Evolutionary conservation across 2,113 vertebrate genomes (phyloP), one percentile per base, ranked within the genome.

Genomic region (Rhinopomastus cyanomelas): DNA sequence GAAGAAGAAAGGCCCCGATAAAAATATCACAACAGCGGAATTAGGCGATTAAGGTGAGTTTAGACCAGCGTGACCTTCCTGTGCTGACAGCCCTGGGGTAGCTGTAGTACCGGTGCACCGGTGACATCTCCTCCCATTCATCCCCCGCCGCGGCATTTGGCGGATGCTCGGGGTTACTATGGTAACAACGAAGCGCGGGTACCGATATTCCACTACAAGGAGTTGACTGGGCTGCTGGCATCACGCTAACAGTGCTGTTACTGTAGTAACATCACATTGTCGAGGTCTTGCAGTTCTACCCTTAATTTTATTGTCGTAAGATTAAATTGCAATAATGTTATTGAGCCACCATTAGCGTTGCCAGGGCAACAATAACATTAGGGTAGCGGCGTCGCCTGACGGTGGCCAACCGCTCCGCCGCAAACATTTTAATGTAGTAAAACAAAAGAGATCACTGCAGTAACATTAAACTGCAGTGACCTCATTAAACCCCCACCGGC

Each of bases 321-420:
- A 96, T 96, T 96, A 96, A 94, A 95, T 95, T 94, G 94, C 94
- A 94, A 95, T 96, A 95, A 95, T 81, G 90, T 90, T 93, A 95
- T 93, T 88, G 94, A 96, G 95, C 94, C 8, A 44, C 94, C 89
- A 94, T 96, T 96, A 96, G 91, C 12, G 59, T 95, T 32, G 3
- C 89, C 89, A 14, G 18, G 90, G 95, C 21, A 84, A 96, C 94
- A 88, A 72, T 65, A 87, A 87, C 92, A 90, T 96, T 93, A 96
- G 91, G 92, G 95, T 72, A 84, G 87, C 15, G 27, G 3, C 32
- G 92, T 90, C 87, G 2, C 81, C 25, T 93, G 90, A 92, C 94
- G 53, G 88, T 6, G 74, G 44, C 94, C 69, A 11, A 49, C 78
- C 74, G 59, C 84, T 94, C 92, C 84, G 39, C 92, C 88, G 39